These are phyloP conservation scores for Rotaria magnacalcarata DNA, from an alignment of 2,888 invertebrate genomes.

Conservation along the genomic window DNA sequence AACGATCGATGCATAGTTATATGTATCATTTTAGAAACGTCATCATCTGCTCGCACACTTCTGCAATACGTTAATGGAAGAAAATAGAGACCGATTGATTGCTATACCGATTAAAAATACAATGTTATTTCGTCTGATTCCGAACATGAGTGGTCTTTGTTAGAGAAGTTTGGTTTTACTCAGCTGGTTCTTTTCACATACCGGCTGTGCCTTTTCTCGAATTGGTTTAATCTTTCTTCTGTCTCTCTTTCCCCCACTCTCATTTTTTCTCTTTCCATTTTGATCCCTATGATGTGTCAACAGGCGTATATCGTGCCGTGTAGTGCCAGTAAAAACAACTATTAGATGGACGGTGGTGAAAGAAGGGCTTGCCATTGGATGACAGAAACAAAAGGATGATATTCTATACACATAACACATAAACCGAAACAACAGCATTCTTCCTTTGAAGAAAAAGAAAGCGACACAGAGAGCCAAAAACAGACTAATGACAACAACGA, in stretches of 20 bases:
- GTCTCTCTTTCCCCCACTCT: not conserved
- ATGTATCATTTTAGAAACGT: not conserved
- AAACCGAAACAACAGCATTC: constrained; percentile 13
- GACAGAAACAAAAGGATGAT: constrained; percentile 11
- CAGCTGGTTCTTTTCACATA: not conserved
- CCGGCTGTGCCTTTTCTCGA: not conserved
- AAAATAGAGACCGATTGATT: not conserved
- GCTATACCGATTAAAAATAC: not conserved
- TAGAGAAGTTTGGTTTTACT: not conserved
- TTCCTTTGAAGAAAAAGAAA: not conserved
- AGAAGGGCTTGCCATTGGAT: constrained; percentile 10
- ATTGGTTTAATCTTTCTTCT: not conserved
- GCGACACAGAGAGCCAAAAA: not conserved
- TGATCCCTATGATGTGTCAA: not conserved
- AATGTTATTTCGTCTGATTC: not conserved
- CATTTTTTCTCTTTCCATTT: not conserved
- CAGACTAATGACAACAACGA: not conserved
- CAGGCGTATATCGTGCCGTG: not conserved
- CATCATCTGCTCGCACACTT: not conserved
- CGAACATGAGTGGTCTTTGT: not conserved
- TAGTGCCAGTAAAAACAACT: not conserved
- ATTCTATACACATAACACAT: constrained; percentile 20
- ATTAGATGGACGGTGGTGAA: constrained; percentile 7
- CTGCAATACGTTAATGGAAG: not conserved
- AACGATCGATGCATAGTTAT: not conserved